A percentile compares a stretch with the other conserved stretches of the same genome.
Conservation (phyloP, 64 coral and sea anemone genomes). For the Anthopleura sola region DNA sequence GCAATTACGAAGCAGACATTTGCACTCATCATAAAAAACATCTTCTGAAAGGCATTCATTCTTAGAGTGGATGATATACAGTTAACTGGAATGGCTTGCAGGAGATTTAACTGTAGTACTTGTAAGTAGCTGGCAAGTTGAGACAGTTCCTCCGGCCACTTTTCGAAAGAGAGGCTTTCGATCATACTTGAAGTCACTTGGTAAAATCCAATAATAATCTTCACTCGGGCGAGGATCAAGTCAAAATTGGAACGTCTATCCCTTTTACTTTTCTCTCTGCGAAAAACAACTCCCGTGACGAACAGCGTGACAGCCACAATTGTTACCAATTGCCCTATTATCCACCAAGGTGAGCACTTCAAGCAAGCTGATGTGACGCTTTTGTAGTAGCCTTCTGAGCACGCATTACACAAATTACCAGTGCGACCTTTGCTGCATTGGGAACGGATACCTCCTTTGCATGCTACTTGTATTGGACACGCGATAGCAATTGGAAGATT, state of each 20-base stretch:
- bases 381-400: too few species aligned
- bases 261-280: neutral
- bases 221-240: slow-evolving; percentile 17
- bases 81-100: slow-evolving; percentile 10
- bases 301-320: neutral
- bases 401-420: too few species aligned
- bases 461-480: too few species aligned
- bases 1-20: too few species aligned
- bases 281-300: neutral
- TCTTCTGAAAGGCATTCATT: too few species aligned
- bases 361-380: too few species aligned
- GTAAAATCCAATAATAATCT: slow-evolving; percentile 32
- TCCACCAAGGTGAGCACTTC: neutral
- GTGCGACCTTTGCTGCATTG: too few species aligned
- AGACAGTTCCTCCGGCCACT: slow-evolving; percentile 18
- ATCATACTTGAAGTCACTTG: slow-evolving; percentile 20
- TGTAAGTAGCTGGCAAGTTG: slow-evolving; percentile 12
- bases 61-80: neutral
- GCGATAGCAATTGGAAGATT: too few species aligned
- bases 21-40: too few species aligned
- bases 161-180: slow-evolving; percentile 15
- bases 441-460: too few species aligned
- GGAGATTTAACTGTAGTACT: slow-evolving; percentile 25
- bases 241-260: neutral
- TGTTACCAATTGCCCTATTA: neutral